These are phyloP conservation scores for Sesamia inferens DNA, from an alignment of 2,888 invertebrate genomes.

Conservation along the genomic window DNA sequence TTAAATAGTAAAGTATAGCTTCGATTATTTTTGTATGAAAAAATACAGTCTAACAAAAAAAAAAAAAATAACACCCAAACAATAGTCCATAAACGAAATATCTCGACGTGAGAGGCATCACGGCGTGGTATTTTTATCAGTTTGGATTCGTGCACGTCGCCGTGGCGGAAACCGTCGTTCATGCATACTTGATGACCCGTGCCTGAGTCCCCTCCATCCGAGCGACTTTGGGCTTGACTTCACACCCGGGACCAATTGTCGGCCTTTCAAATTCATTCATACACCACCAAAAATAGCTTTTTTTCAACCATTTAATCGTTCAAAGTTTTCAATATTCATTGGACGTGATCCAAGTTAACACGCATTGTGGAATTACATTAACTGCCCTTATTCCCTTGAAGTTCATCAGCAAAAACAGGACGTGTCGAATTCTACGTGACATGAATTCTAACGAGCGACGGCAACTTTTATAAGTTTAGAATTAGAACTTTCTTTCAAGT, in stretches of 20 bases:
- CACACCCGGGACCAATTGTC: constrained; percentile 61
- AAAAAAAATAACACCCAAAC: constrained; percentile 35
- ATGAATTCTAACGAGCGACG: constrained; percentile 45
- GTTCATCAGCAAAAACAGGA: constrained; percentile 58
- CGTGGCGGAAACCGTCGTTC: constrained; percentile 76
- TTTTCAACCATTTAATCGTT: constrained; percentile 34
- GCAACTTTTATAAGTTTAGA: constrained; percentile 35
- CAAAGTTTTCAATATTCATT: constrained; percentile 50
- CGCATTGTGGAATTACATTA: constrained; percentile 45
- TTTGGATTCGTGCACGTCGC: constrained; percentile 59
- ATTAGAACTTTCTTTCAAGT: constrained; percentile 40
- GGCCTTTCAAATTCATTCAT: constrained; percentile 49
- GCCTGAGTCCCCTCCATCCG: constrained; percentile 67
- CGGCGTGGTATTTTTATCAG: constrained; percentile 62
- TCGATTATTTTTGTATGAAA: not conserved
- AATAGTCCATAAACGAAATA: constrained; percentile 52
- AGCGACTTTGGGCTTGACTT: constrained; percentile 60
- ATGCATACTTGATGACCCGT: constrained; percentile 79
- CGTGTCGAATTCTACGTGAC: constrained; percentile 60
- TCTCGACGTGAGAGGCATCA: constrained; percentile 49
- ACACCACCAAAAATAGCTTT: constrained; percentile 34
- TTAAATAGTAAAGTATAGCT: not conserved
- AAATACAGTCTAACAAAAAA: not conserved
- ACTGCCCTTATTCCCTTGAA: constrained; percentile 46
- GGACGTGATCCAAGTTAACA: constrained; percentile 44